phyloP scores from a whole-genome alignment of 2,113 vertebrate species.

The Pollachius pollachius region DNA sequence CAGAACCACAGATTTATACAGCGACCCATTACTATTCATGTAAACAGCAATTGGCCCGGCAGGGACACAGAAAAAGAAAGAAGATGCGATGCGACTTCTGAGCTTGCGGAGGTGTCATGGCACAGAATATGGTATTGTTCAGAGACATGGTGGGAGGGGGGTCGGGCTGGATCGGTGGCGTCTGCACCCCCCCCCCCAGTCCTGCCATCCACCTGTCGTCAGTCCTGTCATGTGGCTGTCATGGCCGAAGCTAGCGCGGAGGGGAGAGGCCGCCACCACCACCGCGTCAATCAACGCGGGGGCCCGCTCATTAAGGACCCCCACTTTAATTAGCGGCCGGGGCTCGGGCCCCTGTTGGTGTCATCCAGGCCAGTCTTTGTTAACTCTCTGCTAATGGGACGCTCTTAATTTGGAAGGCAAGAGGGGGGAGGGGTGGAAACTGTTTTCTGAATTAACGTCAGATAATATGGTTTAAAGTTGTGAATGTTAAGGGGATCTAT shows the following conservation, averaged over 20 bases:
- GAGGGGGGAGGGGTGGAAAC: too few species aligned
- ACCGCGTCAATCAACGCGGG: conserved; percentile 72
- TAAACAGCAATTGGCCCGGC: too few species aligned
- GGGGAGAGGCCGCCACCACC: conserved; percentile 74
- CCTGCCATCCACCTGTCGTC: conserved; percentile 73
- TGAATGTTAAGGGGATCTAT: too few species aligned
- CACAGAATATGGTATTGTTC: conserved; percentile 32
- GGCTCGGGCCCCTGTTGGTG: conserved; percentile 53
- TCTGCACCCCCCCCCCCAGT: conserved; percentile 27
- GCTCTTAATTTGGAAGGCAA: too few species aligned
- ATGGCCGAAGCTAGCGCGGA: conserved; percentile 67
- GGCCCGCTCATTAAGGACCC: conserved; percentile 70
- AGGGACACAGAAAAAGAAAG: not conserved
- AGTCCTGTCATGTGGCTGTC: conserved; percentile 76
- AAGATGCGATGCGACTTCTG: not conserved
- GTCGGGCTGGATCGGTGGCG: conserved; percentile 24
- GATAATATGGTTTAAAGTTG: too few species aligned
- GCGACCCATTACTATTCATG: too few species aligned
- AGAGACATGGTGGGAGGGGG: conserved; percentile 6
- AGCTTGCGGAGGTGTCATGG: conserved; percentile 43
- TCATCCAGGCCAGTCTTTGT: conserved; percentile 57
- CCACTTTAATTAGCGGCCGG: conserved; percentile 72
- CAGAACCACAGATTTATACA: too few species aligned
- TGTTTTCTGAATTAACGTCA: too few species aligned
- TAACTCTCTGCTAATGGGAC: conserved; percentile 66